These are phyloP conservation scores for Chitala chitala DNA, from an alignment of 2,113 vertebrate genomes.

Conservation along the genomic window DNA sequence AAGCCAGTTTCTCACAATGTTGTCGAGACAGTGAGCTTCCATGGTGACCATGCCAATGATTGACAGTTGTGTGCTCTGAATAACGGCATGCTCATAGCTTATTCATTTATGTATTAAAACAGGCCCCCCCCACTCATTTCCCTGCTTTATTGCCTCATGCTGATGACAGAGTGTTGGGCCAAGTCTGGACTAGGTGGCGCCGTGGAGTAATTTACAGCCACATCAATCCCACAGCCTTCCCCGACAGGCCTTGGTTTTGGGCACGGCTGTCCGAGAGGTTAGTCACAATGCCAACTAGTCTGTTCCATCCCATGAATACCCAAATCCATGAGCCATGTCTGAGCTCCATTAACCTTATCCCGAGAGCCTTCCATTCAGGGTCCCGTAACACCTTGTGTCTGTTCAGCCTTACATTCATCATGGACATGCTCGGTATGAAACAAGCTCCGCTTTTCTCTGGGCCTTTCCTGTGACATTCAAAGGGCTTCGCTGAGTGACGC, in stretches of 20 bases:
- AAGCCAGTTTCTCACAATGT: conserved; percentile 40
- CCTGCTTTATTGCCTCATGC: conserved; percentile 63
- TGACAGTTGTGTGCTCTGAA: conserved; percentile 58
- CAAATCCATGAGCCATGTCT: conserved; percentile 61
- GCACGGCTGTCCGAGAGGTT: conserved; percentile 68
- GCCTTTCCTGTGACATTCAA: no score
- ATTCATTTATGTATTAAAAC: conserved; percentile 74
- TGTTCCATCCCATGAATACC: conserved; percentile 63
- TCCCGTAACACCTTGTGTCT: not conserved
- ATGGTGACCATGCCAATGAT: conserved; percentile 36
- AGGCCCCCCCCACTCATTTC: conserved; percentile 59
- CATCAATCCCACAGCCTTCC: conserved; percentile 65
- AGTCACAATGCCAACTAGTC: conserved; percentile 61
- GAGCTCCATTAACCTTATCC: conserved; percentile 28
- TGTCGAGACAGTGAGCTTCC: conserved; percentile 42
- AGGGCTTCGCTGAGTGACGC: no score
- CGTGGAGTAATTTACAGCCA: conserved; percentile 72
- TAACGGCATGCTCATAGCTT: conserved; percentile 67
- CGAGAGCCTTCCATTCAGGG: not conserved
- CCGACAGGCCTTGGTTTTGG: conserved; percentile 65
- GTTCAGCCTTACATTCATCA: no score
- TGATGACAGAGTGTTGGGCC: conserved; percentile 63
- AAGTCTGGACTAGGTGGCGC: conserved; percentile 64
- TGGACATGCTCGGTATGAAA: no score
- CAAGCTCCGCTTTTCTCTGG: no score